phyloP scores from a whole-genome alignment of 2,797 vertebrate species.

The Cercopithecus hamlyni region DNA sequence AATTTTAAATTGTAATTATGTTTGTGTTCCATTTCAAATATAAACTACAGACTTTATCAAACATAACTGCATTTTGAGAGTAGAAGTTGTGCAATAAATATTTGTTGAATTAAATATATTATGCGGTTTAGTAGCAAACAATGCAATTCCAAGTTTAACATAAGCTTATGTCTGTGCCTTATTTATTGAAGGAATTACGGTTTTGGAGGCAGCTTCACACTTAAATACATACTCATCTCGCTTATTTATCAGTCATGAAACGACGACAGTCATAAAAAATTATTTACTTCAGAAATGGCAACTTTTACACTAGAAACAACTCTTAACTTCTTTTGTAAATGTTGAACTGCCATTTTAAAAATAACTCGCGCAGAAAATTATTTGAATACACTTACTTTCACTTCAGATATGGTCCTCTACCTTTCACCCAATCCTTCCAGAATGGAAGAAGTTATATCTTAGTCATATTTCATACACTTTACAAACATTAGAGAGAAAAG shows the following conservation, averaged over 20 bases:
- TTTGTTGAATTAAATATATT: neutral
- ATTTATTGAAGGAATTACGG: neutral
- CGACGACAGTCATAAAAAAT: neutral
- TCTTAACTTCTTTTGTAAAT: neutral
- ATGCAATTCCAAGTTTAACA: neutral
- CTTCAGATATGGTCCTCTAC: neutral
- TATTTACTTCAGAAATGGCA: neutral
- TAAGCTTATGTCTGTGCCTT: neutral
- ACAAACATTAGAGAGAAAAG: neutral
- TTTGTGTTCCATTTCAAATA: neutral
- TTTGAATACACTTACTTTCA: neutral
- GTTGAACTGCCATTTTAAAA: neutral
- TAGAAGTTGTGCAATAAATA: neutral
- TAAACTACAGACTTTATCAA: neutral
- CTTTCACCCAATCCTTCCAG: neutral
- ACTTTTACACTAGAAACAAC: neutral
- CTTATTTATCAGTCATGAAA: neutral
- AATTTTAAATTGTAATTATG: neutral
- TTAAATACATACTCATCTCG: neutral
- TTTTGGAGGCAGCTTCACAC: neutral
- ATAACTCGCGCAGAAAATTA: neutral
- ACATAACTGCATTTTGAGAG: neutral
- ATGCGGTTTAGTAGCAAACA: neutral
- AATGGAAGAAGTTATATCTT: neutral
- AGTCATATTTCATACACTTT: neutral